Base-by-base conservation (phyloP, 1,140 invertebrate genomes). In the Colletes gigas region DNA sequence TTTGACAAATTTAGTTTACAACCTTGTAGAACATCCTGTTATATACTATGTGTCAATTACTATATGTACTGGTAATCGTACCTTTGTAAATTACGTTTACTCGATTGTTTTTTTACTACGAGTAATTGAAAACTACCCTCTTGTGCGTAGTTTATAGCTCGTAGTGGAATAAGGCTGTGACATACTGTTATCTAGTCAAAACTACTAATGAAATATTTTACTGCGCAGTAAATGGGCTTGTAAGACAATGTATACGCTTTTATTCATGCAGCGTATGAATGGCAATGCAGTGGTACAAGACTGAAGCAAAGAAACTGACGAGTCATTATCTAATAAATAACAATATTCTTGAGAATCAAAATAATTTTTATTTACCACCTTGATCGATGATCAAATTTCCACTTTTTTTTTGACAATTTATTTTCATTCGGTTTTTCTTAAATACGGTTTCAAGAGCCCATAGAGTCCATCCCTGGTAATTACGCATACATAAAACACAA, bases 121-220 rank as follows among this genome's bases (percentile, higher is more conserved):
- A 75, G 78, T 69, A 85, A 81, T 62, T 62, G 67, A 76, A 72
- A 59, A 79, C 6, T 55, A 78, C 71, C 71, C 70, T 71, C 60
- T 85, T 85, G 80, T 84, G 62, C 55, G 62, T 83, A 84, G 75
- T 39, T 73, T 57, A 82, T 86, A 81, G 47, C 67, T 81, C 74
- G 79, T 85, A 87, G 77, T 74, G 73, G 54, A 82, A 74, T 83
- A 88, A 88, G 85, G 88, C 88, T 89, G 88, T 89, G 88, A 89
- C 59, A 52, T 82, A 82, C 50, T 78, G 75, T 89, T 85, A 82
- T 69, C 84, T 86, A 86, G 84, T 86, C 77, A 39, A n/a, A n/a
- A 47, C 71, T 86, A 78, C 70, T 65, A 65, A 86, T 73, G 57
- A 83, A 71, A 84, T 81, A 85, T 55, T 78, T 82, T 76, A 79